Evolutionary conservation across 1,140 invertebrate species (phyloP).

Genomic region (Drosophila sturtevanti): DNA sequence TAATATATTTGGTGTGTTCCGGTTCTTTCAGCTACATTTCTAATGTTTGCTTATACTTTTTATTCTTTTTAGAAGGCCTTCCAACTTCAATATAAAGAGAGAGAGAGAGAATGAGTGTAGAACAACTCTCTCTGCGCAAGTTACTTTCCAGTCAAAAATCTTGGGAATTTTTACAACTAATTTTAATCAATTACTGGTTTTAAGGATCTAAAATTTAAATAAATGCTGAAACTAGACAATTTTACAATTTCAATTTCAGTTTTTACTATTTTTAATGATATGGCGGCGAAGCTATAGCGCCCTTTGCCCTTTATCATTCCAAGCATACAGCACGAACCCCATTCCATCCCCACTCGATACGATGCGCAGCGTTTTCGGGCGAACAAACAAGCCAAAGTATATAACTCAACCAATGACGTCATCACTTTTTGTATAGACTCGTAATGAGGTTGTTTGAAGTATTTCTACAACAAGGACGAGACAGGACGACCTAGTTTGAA

Average conservation of each 20-base stretch:
- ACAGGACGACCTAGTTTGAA: constrained; percentile 66
- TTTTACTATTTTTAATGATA: neutral
- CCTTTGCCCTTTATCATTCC: constrained; percentile 31
- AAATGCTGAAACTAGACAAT: neutral
- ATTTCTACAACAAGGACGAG: constrained; percentile 57
- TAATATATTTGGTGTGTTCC: constrained; percentile 4
- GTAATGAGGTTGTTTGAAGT: constrained; percentile 77
- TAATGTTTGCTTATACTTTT: constrained; percentile 55
- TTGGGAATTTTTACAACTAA: constrained; percentile 9
- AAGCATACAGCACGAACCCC: constrained; percentile 13
- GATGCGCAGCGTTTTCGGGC: constrained; percentile 61
- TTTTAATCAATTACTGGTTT: neutral
- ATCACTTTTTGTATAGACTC: constrained; percentile 52
- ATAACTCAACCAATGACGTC: constrained; percentile 73
- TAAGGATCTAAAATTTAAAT: neutral
- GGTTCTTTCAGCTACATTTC: constrained; percentile 46
- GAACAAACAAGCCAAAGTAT: constrained; percentile 57
- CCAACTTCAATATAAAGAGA: constrained; percentile 31
- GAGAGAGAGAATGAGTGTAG: constrained; percentile 14
- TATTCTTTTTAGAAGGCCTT: constrained; percentile 51
- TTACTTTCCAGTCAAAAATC: constrained; percentile 10
- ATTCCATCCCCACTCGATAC: neutral
- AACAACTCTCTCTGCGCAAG: constrained; percentile 18
- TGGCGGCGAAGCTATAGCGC: neutral
- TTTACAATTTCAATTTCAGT: neutral